phyloP scores from a whole-genome alignment of 1,140 invertebrate genomes.

The Nilaparvata lugens region DNA sequence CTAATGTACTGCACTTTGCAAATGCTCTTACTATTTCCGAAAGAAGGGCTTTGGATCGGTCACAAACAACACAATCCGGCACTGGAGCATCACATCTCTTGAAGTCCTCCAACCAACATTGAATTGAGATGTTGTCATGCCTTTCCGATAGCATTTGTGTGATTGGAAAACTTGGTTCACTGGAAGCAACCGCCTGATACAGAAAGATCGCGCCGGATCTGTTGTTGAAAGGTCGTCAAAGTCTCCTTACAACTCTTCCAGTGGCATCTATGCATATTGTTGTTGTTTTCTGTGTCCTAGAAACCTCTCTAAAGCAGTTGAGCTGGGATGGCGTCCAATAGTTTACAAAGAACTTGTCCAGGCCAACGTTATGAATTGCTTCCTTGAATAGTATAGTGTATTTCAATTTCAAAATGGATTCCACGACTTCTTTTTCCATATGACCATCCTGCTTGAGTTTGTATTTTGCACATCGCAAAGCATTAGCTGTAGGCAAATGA shows the following conservation, averaged over 20 bases:
- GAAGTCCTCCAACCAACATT: slow-evolving; percentile 23
- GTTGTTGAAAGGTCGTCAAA: neutral
- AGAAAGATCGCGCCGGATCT: slow-evolving; percentile 15
- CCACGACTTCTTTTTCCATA: neutral
- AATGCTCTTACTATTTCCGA: slow-evolving; percentile 8
- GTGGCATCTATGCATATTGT: slow-evolving; percentile 18
- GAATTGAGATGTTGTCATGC: slow-evolving; percentile 18
- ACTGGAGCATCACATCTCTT: slow-evolving; percentile 17
- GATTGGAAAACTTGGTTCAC: slow-evolving; percentile 8
- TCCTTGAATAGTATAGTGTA: neutral
- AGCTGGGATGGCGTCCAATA: neutral
- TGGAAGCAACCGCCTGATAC: slow-evolving; percentile 6
- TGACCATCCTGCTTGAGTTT: neutral
- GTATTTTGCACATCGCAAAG: neutral
- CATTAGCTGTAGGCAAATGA: too few species aligned
- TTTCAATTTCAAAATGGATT: neutral
- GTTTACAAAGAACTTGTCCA: slow-evolving; percentile 14
- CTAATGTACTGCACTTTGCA: slow-evolving; percentile 16
- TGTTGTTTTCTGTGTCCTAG: neutral
- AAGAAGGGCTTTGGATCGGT: slow-evolving; percentile 15
- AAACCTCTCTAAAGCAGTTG: slow-evolving; percentile 6
- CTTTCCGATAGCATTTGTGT: slow-evolving; percentile 23
- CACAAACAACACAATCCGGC: slow-evolving; percentile 22
- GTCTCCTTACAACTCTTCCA: slow-evolving; percentile 9
- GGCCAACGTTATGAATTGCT: slow-evolving; percentile 10